Conservation (phyloP, 2,888 invertebrate genomes). For the Drosophila percnosoma region DNA sequence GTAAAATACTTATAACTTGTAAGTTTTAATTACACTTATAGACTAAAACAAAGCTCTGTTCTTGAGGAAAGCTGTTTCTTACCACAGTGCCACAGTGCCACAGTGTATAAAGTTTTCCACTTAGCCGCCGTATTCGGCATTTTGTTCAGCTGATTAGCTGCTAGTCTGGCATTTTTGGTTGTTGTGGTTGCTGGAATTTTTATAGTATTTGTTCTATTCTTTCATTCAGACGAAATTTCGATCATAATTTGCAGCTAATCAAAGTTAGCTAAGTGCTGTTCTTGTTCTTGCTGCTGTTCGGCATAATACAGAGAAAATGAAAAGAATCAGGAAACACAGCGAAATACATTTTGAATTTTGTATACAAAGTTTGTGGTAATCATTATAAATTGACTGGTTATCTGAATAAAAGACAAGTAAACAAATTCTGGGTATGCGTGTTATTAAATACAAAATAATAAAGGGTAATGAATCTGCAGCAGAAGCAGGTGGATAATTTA, state of each 20-base stretch:
- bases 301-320: background rate
- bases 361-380: slow-evolving; percentile 13
- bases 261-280: slow-evolving; percentile 31
- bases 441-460: slow-evolving; percentile 5
- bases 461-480: background rate
- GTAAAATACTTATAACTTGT: background rate
- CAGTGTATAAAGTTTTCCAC: slow-evolving; percentile 24
- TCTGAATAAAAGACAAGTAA: slow-evolving; percentile 22
- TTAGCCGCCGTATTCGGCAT: slow-evolving; percentile 34
- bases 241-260: slow-evolving; percentile 35
- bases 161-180: slow-evolving; percentile 23
- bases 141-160: slow-evolving; percentile 52
- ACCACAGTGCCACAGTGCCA: slow-evolving; percentile 18
- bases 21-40: background rate
- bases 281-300: slow-evolving; percentile 1
- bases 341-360: slow-evolving; percentile 12
- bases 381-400: slow-evolving; percentile 26
- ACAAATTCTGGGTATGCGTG: slow-evolving; percentile 14
- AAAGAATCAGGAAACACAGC: too few species aligned
- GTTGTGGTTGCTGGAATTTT: background rate
- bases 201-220: background rate
- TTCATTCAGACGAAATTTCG: slow-evolving; percentile 22
- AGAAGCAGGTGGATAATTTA: background rate
- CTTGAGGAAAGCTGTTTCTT: background rate
- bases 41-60: background rate